Conservation (phyloP, 2,797 vertebrate species). For the Borostomias antarcticus region DNA sequence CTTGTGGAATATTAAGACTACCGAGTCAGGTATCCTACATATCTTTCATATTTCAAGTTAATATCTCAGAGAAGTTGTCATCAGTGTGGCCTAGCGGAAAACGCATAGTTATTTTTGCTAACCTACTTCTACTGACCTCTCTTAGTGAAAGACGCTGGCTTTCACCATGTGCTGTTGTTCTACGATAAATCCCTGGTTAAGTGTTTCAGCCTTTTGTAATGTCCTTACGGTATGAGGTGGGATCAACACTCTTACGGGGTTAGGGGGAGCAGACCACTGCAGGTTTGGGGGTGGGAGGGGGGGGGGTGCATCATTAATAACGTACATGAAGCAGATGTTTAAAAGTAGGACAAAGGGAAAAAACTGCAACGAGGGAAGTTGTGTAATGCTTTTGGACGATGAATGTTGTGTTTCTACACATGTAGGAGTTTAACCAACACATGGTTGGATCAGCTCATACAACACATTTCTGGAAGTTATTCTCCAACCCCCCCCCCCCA, state of each 20-base stretch:
- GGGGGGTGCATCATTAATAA: no score
- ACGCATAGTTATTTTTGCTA: no score
- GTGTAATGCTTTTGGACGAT: conserved; percentile 55
- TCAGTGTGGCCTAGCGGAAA: no score
- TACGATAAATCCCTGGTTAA: conserved; percentile 34
- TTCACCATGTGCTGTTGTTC: no score
- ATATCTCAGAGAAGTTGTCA: no score
- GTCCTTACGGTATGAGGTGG: conserved; percentile 35
- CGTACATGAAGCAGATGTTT: conserved; percentile 62
- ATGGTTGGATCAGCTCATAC: conserved; percentile 39
- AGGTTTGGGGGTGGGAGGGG: conserved; percentile 43
- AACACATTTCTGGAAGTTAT: conserved; percentile 29
- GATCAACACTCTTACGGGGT: conserved; percentile 23
- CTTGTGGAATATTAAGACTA: no score
- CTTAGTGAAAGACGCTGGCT: no score
- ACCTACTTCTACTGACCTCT: no score
- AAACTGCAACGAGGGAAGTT: conserved; percentile 52
- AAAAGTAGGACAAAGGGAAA: conserved; percentile 53
- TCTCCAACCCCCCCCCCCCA: conserved; percentile 5
- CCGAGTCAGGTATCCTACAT: no score
- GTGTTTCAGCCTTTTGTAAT: conserved; percentile 47
- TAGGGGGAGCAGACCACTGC: conserved; percentile 40
- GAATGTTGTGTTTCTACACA: conserved; percentile 47
- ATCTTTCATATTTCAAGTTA: no score
- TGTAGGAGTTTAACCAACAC: conserved; percentile 34